A percentile compares a stretch with the other conserved stretches of the same genome.
phyloP scores from a whole-genome alignment of 2,113 vertebrate species.

The Stercorarius parasiticus region DNA sequence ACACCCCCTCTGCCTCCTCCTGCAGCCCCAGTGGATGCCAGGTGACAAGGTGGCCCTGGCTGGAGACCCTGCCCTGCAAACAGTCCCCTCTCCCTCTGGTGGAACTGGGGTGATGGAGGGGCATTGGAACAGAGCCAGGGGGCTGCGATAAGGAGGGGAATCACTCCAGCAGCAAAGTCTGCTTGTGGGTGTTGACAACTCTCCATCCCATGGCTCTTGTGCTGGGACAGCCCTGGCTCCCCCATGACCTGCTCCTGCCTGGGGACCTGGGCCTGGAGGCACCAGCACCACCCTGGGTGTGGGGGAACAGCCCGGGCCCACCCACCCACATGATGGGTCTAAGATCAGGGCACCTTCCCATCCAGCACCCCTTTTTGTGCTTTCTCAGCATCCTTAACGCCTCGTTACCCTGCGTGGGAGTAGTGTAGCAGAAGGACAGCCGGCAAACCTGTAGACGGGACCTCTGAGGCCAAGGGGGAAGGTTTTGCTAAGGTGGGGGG shows the following conservation, averaged over 20 bases:
- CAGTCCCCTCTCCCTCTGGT: background rate
- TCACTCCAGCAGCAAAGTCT: background rate
- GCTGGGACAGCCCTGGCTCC: rapidly evolving
- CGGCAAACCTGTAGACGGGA: background rate
- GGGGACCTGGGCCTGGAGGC: background rate
- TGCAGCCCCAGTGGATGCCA: rapidly evolving
- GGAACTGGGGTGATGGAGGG: background rate
- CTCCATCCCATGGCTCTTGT: background rate
- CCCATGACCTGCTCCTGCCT: background rate
- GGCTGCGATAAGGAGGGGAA: background rate
- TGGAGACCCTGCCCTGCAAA: background rate
- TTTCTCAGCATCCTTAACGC: background rate
- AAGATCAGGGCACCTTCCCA: background rate
- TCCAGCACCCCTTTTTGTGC: background rate
- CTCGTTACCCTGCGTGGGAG: background rate
- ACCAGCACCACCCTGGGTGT: rapidly evolving
- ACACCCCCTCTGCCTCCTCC: background rate
- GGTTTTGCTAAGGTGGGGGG: background rate
- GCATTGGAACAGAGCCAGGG: background rate
- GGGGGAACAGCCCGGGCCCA: background rate
- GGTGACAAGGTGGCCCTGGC: background rate
- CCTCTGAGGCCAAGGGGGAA: background rate
- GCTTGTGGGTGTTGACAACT: background rate
- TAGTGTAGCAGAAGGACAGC: background rate
- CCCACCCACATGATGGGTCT: background rate